Evolutionary conservation across 1,140 invertebrate species (phyloP).

Genomic region (Ceratosolen solmsi): DNA sequence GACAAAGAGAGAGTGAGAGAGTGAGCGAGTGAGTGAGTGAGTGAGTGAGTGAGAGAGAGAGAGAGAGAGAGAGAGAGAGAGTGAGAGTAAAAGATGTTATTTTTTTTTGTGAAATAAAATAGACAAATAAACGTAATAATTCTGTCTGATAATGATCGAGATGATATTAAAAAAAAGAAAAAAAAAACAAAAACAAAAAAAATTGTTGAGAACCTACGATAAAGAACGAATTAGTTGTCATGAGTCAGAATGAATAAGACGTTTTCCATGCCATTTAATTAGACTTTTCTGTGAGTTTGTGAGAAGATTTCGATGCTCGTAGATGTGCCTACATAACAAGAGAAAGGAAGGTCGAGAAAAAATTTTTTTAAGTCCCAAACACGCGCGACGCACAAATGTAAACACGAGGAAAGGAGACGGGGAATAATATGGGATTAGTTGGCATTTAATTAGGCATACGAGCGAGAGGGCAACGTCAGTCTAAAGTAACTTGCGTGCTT

Average conservation of each 20-base stretch:
- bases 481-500: not conserved
- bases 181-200: too few relatives aligned
- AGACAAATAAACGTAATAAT: too few relatives aligned
- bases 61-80: constrained; percentile 11
- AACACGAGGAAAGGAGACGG: not conserved
- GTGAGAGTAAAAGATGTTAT: too few relatives aligned
- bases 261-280: not conserved
- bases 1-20: not conserved
- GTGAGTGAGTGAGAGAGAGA: not conserved
- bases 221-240: not conserved
- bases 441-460: not conserved
- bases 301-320: not conserved
- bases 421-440: too few relatives aligned
- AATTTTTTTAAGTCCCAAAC: not conserved
- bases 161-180: too few relatives aligned
- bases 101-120: too few relatives aligned
- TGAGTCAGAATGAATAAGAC: not conserved
- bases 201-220: not conserved
- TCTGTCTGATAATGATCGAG: too few relatives aligned
- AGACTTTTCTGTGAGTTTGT: not conserved
- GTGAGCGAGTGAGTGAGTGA: not conserved
- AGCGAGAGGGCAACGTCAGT: not conserved
- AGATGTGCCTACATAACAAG: not conserved
- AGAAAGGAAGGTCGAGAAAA: constrained; percentile 5
- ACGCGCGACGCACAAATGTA: not conserved